A percentile compares a stretch with the other conserved stretches of the same genome.
Conservation (phyloP, 2,888 invertebrate genomes). For the Tribolium freemani region DNA sequence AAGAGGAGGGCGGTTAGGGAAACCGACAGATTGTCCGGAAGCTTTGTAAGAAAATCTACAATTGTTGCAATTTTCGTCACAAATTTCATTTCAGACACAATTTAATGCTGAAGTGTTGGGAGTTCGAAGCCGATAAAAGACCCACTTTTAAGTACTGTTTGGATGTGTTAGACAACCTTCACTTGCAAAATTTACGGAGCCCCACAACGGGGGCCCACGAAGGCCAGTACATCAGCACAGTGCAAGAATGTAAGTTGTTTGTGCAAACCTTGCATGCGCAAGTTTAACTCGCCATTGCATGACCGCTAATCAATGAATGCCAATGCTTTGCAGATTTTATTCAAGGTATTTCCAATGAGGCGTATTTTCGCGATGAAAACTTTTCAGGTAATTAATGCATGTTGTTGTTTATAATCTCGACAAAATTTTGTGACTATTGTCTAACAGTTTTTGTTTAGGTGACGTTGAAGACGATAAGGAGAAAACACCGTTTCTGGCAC, state of each 20-base stretch:
- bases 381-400: constrained; percentile 69
- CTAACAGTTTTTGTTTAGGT: constrained; percentile 58
- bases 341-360: constrained; percentile 82
- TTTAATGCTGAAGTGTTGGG: constrained; percentile 92
- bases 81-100: constrained; percentile 75
- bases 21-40: constrained; percentile 88
- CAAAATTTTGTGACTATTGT: constrained; percentile 74
- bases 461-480: constrained; percentile 68
- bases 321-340: constrained; percentile 68
- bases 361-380: constrained; percentile 84
- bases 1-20: constrained; percentile 86
- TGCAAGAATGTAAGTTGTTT: constrained; percentile 65
- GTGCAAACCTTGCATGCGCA: constrained; percentile 1
- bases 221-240: constrained; percentile 69
- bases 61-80: constrained; percentile 46
- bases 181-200: constrained; percentile 61
- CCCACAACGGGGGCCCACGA: constrained; percentile 67
- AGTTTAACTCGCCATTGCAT: constrained; percentile 42
- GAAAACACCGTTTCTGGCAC: constrained; percentile 68
- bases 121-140: constrained; percentile 83
- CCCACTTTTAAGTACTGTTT: constrained; percentile 90
- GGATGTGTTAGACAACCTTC: constrained; percentile 71
- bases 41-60: constrained; percentile 72
- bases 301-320: constrained; percentile 52
- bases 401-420: constrained; percentile 56